A percentile compares a stretch with the other conserved stretches of the same genome.
Conservation (phyloP, 2,113 vertebrate species). For the Benthochromis sp. region DNA sequence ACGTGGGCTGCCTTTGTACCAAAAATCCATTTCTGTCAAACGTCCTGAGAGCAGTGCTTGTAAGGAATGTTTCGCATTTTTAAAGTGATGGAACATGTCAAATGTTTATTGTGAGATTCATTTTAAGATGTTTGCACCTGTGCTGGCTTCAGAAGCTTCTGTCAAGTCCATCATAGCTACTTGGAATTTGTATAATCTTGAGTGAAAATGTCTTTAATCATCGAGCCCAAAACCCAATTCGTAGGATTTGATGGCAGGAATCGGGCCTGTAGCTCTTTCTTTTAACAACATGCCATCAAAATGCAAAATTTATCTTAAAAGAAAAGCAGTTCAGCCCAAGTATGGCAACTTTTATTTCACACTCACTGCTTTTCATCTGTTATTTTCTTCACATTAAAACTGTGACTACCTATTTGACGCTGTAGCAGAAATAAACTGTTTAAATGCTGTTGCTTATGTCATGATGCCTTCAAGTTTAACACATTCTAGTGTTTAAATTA, state of each 20-base stretch:
- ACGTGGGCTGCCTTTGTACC: background rate
- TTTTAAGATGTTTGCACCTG: background rate
- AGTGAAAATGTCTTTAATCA: background rate
- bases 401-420: background rate
- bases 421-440: conserved; percentile 13
- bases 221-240: background rate
- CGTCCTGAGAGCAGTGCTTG: conserved; percentile 8
- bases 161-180: background rate
- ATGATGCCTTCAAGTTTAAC: background rate
- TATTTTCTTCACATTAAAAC: background rate
- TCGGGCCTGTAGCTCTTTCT: background rate
- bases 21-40: background rate
- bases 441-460: background rate
- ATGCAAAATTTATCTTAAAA: background rate
- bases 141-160: background rate
- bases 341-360: background rate
- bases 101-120: background rate
- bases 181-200: background rate
- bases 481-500: background rate
- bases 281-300: background rate
- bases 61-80: background rate
- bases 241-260: background rate
- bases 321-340: background rate
- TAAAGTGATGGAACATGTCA: background rate
- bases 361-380: background rate